Evolutionary conservation across 1,140 invertebrate genomes (phyloP), one percentile per base, ranked within the genome.

Genomic region (Macrocentrus cingulum): DNA sequence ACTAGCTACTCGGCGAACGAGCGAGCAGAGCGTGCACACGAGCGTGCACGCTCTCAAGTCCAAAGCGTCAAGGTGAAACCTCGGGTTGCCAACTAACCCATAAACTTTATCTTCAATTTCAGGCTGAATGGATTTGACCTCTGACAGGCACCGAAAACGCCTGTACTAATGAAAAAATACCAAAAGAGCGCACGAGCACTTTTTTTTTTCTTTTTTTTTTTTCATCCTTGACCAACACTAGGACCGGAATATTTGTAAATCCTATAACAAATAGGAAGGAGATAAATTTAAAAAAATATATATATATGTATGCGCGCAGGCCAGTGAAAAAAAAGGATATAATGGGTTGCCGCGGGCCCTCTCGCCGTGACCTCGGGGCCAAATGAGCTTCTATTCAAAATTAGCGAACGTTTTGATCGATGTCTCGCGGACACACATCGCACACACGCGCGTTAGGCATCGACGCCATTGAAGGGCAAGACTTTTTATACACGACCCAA

Each of bases 21-120:
- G 22, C 45, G 23, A 50, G 29, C n/a, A 20, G 36, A 23, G 34
- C 4, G 25, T 29, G 25, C 4, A 9, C 4, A 9, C 25, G 25
- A 29, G 25, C 25, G 25, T 9, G 25, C 23, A 36, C 36, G 36
- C 36, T 13, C 8, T 13, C 8, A 3, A 1, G 1, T 19, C 18
- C 18, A 44, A 44, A 44, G 16, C 50, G 13, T 41, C 36, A 52
- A 41, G 36, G 34, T 52, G 16, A 37, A 37, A 61, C 52, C 59
- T 56, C 45, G 44, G 63, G 61, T 62, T 57, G 36, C 60, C 54
- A 55, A 41, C 56, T 58, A 62, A 46, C 48, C 59, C 59, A 64
- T 69, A 70, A 70, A 71, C 59, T 62, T 69, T 69, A 66, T 71
- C 67, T 70, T 62, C 69, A 68, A 72, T 74, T 71, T 66, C 62